phyloP scores from a whole-genome alignment of 2,888 invertebrate genomes.

The Platycheirus rosarum region DNA sequence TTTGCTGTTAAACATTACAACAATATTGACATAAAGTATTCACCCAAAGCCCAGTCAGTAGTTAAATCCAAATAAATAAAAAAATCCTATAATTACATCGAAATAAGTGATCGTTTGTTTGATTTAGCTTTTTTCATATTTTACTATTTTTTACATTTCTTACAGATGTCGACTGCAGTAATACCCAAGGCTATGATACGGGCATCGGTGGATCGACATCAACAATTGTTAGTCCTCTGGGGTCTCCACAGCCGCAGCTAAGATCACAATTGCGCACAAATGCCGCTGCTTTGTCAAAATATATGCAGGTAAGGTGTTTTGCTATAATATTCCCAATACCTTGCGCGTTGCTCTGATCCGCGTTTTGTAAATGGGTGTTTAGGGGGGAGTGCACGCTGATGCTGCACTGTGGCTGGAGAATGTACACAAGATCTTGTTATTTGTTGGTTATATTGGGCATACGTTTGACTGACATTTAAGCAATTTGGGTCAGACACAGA shows the following conservation, averaged over 20 bases:
- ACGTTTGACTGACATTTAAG: slow-evolving; percentile 69
- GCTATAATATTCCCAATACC: slow-evolving; percentile 23
- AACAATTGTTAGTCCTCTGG: slow-evolving; percentile 83
- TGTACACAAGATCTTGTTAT: slow-evolving; percentile 60
- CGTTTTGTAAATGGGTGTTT: slow-evolving; percentile 23
- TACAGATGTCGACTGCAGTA: slow-evolving; percentile 81
- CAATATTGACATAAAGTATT: not conserved
- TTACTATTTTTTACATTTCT: slow-evolving; percentile 18
- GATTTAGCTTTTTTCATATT: slow-evolving; percentile 17
- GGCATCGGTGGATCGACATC: slow-evolving; percentile 83
- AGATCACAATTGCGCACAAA: slow-evolving; percentile 86
- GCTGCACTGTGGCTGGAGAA: slow-evolving; percentile 28
- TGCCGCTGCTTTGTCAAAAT: slow-evolving; percentile 87
- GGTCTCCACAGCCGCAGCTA: slow-evolving; percentile 83
- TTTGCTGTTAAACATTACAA: slow-evolving; percentile 11
- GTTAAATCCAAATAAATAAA: not conserved
- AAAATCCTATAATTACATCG: slow-evolving; percentile 13
- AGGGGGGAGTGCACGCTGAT: slow-evolving; percentile 8
- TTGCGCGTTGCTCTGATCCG: not conserved
- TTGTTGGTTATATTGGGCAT: slow-evolving; percentile 41
- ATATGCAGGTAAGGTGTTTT: slow-evolving; percentile 85
- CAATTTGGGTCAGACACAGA: slow-evolving; percentile 58
- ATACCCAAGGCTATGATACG: slow-evolving; percentile 82
- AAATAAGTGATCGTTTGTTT: slow-evolving; percentile 36
- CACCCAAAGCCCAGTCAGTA: not conserved